Conservation (phyloP, 2,113 vertebrate species). For the Brachyhypopomus gauderio region DNA sequence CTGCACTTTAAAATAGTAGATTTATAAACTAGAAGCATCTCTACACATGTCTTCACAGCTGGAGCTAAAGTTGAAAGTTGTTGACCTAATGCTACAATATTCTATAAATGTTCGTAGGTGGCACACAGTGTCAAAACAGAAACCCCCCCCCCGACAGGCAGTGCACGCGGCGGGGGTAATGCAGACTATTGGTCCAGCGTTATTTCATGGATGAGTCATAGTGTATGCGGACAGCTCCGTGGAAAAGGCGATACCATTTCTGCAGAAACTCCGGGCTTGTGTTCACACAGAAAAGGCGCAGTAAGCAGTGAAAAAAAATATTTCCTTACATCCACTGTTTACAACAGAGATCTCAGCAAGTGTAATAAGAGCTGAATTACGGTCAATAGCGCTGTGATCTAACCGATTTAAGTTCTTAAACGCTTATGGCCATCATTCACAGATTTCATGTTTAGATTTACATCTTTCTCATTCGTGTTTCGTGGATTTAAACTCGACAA, state of each 20-base stretch:
- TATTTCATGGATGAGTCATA: conserved; percentile 40
- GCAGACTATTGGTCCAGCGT: conserved; percentile 6
- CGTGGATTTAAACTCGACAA: too few species aligned
- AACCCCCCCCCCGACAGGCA: background rate
- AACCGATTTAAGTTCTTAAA: too few species aligned
- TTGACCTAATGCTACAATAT: background rate
- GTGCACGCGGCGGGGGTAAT: conserved; percentile 12
- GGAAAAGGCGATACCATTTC: conserved; percentile 33
- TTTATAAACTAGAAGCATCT: background rate
- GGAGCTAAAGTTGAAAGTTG: background rate
- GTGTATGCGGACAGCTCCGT: conserved; percentile 33
- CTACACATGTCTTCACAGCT: background rate
- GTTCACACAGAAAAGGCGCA: background rate
- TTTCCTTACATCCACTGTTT: conserved; percentile 30
- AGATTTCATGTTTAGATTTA: too few species aligned
- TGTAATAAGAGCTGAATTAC: background rate
- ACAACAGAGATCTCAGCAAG: conserved; percentile 25
- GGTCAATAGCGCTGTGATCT: too few species aligned
- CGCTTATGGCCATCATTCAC: too few species aligned
- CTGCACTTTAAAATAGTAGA: background rate
- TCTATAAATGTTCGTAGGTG: too few species aligned
- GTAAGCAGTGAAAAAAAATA: conserved; percentile 8
- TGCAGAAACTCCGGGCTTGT: background rate
- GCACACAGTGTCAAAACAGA: too few species aligned
- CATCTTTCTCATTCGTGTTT: too few species aligned